Conservation (phyloP, 2,888 invertebrate genomes). For the Orchesellides sinensis region DNA sequence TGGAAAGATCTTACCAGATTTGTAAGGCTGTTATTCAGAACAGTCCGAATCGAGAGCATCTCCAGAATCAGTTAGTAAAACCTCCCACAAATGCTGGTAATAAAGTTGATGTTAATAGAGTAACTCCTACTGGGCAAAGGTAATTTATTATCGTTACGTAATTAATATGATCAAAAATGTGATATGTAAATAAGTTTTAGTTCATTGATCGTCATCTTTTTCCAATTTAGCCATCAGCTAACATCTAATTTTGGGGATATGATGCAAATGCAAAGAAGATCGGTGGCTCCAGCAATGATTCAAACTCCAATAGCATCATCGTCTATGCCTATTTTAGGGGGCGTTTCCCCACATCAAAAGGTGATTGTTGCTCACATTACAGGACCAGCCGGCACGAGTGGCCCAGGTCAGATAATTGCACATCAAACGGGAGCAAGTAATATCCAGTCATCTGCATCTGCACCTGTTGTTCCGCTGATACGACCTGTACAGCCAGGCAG, state of each 20-base stretch:
- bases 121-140: conserved; percentile 20
- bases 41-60: conserved; percentile 92
- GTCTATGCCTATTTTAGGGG: conserved; percentile 62
- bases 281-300: conserved; percentile 70
- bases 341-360: conserved; percentile 72
- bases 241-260: conserved; percentile 46
- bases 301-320: conserved; percentile 60
- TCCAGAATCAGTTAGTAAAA: conserved; percentile 90
- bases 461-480: conserved; percentile 65
- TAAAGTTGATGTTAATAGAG: conserved; percentile 65
- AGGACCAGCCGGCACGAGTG: conserved; percentile 54
- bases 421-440: conserved; percentile 40
- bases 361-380: conserved; percentile 73
- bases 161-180: not conserved
- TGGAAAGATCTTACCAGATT: conserved; percentile 96
- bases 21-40: conserved; percentile 88
- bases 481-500: conserved; percentile 73
- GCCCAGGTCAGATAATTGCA: conserved; percentile 62
- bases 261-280: conserved; percentile 67
- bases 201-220: not conserved
- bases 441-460: conserved; percentile 25
- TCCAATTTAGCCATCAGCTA: conserved; percentile 42
- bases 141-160: conserved; percentile 4
- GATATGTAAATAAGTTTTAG: too few relatives aligned
- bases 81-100: conserved; percentile 83